Conservation (phyloP, 2,888 invertebrate genomes). For the Athalia circularis region DNA sequence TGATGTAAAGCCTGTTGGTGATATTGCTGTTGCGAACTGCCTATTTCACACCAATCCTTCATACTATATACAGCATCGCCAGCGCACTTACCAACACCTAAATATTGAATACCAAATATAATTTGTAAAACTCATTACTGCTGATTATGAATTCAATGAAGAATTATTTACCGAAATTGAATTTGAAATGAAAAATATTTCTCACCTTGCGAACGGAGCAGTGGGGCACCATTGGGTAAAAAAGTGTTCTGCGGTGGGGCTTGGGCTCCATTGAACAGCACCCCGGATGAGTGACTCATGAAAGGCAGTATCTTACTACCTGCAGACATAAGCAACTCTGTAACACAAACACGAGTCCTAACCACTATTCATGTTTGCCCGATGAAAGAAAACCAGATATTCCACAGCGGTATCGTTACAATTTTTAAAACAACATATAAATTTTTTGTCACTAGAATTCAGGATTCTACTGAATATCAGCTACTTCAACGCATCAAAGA, state of each 20-base stretch:
- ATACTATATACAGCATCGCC: slow-evolving; percentile 70
- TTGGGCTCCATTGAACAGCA: slow-evolving; percentile 67
- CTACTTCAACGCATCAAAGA: neutral
- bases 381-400: neutral
- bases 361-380: slow-evolving; percentile 22
- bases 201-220: slow-evolving; percentile 69
- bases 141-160: neutral
- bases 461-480: neutral
- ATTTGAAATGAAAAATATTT: neutral
- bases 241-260: slow-evolving; percentile 68
- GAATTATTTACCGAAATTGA: neutral
- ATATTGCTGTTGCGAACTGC: slow-evolving; percentile 70
- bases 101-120: neutral
- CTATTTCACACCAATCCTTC: slow-evolving; percentile 76
- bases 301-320: slow-evolving; percentile 79
- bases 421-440: slow-evolving; percentile 39
- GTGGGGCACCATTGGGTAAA: slow-evolving; percentile 71
- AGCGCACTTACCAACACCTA: slow-evolving; percentile 68
- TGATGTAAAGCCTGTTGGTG: slow-evolving; percentile 71
- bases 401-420: neutral
- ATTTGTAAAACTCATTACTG: neutral
- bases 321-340: slow-evolving; percentile 66
- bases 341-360: slow-evolving; percentile 50
- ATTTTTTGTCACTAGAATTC: neutral
- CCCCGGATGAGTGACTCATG: slow-evolving; percentile 67